phyloP scores from a whole-genome alignment of 2,888 invertebrate species.

The Tineola bisselliella region DNA sequence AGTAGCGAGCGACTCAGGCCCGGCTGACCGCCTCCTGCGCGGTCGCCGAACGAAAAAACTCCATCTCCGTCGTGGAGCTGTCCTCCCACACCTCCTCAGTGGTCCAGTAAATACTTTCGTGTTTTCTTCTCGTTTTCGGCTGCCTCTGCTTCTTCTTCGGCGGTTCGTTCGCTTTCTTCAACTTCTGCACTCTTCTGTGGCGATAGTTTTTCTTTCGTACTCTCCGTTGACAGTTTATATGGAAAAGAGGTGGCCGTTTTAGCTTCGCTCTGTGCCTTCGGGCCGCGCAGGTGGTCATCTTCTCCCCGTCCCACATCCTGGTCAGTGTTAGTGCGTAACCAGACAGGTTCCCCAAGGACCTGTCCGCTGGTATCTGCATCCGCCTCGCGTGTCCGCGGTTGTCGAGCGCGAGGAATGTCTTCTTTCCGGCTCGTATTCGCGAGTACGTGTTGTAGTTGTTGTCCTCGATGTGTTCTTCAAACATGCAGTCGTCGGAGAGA shows the following conservation, averaged over 20 bases:
- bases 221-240: slow-evolving; percentile 56
- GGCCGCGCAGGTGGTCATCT: slow-evolving; percentile 44
- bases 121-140: slow-evolving; percentile 65
- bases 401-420: slow-evolving; percentile 82
- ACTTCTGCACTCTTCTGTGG: slow-evolving; percentile 34
- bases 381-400: slow-evolving; percentile 76
- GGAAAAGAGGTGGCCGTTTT: slow-evolving; percentile 50
- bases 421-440: slow-evolving; percentile 71
- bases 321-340: slow-evolving; percentile 72
- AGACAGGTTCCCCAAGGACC: slow-evolving; percentile 77
- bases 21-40: slow-evolving; percentile 65
- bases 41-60: slow-evolving; percentile 69
- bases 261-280: slow-evolving; percentile 54
- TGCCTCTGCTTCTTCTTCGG: slow-evolving; percentile 63
- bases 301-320: slow-evolving; percentile 42
- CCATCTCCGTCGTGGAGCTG: slow-evolving; percentile 60
- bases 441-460: slow-evolving; percentile 89
- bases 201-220: slow-evolving; percentile 53
- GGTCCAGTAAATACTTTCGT: slow-evolving; percentile 55
- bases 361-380: slow-evolving; percentile 74
- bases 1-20: slow-evolving; percentile 55
- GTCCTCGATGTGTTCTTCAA: slow-evolving; percentile 86
- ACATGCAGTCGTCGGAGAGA: slow-evolving; percentile 85
- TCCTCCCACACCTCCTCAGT: slow-evolving; percentile 59
- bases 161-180: slow-evolving; percentile 55